A percentile compares a stretch with the other conserved stretches of the same genome.
Evolutionary conservation across 2,113 vertebrate species (phyloP).

Genomic region (Ammodytes dubius): DNA sequence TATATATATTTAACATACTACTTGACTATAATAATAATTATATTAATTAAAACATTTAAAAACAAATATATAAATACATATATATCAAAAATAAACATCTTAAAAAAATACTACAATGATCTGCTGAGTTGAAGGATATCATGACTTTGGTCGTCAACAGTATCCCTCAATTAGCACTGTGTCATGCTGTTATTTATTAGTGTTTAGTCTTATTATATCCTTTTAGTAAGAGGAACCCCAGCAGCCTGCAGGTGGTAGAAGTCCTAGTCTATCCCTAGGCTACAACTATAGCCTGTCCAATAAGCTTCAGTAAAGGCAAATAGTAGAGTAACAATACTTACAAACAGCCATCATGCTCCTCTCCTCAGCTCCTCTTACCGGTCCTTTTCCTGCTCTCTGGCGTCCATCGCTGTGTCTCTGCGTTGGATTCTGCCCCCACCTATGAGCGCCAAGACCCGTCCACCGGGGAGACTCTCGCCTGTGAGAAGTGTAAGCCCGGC

Average conservation of each 20-base stretch:
- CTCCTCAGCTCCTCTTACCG: conserved; percentile 46
- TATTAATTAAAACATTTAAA: background rate
- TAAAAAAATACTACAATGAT: background rate
- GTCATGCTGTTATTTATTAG: background rate
- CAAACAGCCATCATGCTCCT: background rate
- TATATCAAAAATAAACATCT: background rate
- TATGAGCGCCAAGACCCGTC: conserved; percentile 43
- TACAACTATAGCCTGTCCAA: background rate
- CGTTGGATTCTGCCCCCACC: conserved; percentile 14
- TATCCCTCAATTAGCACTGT: background rate
- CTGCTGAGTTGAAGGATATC: background rate
- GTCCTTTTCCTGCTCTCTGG: conserved; percentile 46
- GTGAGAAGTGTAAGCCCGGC: conserved; percentile 75
- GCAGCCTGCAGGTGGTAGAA: background rate
- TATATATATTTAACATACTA: background rate
- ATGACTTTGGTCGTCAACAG: background rate
- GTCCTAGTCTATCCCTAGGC: too few species aligned
- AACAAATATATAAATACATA: too few species aligned
- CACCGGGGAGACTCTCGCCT: conserved; percentile 52
- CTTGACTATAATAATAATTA: background rate
- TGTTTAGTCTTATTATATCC: background rate
- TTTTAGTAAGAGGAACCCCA: background rate
- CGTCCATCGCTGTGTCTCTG: background rate
- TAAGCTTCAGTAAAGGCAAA: background rate
- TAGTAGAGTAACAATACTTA: background rate